A percentile compares a stretch with the other conserved stretches of the same genome.
Evolutionary conservation across 2,888 invertebrate species (phyloP).

Genomic region (Plebejus melissa): DNA sequence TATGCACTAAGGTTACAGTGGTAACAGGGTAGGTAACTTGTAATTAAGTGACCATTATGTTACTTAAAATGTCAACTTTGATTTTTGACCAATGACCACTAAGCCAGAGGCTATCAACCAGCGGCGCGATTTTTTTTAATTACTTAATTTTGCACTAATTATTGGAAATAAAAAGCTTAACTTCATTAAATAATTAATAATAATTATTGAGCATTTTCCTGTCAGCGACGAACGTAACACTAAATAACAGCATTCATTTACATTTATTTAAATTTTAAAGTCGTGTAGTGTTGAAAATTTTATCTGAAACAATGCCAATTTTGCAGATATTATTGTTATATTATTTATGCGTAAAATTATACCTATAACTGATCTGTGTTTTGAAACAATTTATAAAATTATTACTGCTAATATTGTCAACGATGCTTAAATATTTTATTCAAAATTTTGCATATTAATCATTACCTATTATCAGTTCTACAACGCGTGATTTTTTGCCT

Average conservation of each 20-base stretch:
- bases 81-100: not conserved
- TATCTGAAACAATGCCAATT: slow-evolving; percentile 4
- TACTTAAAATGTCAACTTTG: too few species aligned
- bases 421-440: not conserved
- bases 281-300: not conserved
- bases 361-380: not conserved
- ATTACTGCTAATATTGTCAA: not conserved
- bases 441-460: not conserved
- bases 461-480: not conserved
- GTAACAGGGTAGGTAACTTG: too few species aligned
- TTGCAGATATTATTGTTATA: not conserved
- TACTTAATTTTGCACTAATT: not conserved
- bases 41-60: too few species aligned
- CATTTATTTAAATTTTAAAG: slow-evolving; percentile 13
- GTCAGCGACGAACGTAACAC: not conserved
- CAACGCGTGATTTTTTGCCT: slow-evolving; percentile 4
- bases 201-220: not conserved
- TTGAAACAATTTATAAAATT: not conserved
- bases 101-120: not conserved
- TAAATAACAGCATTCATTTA: not conserved
- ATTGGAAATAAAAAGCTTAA: too few species aligned
- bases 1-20: too few species aligned
- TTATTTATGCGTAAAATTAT: not conserved
- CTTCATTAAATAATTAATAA: too few species aligned
- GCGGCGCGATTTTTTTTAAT: not conserved